A percentile compares a stretch with the other conserved stretches of the same genome.
phyloP scores from a whole-genome alignment of 2,888 invertebrate species.

The Dynastes maya region DNA sequence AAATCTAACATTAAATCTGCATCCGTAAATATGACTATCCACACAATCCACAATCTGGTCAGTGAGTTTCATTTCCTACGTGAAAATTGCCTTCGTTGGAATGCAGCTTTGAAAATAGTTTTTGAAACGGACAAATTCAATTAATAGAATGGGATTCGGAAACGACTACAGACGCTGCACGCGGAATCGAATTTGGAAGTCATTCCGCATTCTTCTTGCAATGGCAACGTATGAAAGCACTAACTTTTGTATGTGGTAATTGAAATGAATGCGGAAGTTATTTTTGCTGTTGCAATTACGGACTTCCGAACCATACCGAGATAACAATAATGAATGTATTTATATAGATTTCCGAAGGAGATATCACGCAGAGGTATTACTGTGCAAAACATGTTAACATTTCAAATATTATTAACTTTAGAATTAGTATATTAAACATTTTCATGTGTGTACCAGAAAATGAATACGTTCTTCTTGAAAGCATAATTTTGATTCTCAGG shows the following conservation, averaged over 20 bases:
- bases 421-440: too few species aligned
- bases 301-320: background rate
- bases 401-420: too few species aligned
- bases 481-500: too few species aligned
- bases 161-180: slow-evolving; percentile 9
- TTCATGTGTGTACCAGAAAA: too few species aligned
- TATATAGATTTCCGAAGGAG: background rate
- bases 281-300: background rate
- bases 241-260: too few species aligned
- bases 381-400: background rate
- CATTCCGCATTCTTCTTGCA: slow-evolving; percentile 12
- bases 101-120: slow-evolving; percentile 8
- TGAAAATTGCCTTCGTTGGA: slow-evolving; percentile 1
- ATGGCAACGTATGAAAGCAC: background rate
- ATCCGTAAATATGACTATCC: too few species aligned
- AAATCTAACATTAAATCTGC: too few species aligned
- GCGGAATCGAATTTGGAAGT: background rate
- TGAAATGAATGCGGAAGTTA: slow-evolving; percentile 6
- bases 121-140: slow-evolving; percentile 22
- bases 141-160: slow-evolving; percentile 31
- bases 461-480: too few species aligned
- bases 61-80: background rate
- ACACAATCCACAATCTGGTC: too few species aligned
- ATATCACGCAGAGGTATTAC: background rate
- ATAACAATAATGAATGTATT: too few species aligned